A percentile compares a stretch with the other conserved stretches of the same genome.
phyloP scores from a whole-genome alignment of 2,888 invertebrate species.

The Thereva unica region DNA sequence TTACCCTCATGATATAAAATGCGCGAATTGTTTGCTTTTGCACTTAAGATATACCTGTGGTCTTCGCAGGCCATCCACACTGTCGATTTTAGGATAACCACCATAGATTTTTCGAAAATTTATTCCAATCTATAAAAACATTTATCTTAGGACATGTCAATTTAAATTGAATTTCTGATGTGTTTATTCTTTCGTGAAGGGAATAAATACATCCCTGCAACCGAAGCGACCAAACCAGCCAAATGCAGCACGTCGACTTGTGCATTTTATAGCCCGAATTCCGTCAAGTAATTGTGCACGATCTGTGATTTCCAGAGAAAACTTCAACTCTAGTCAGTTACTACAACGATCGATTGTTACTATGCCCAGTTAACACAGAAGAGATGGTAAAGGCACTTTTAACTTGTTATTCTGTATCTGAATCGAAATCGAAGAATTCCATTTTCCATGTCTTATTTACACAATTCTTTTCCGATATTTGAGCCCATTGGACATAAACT shows the following conservation, averaged over 20 bases:
- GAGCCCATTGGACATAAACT: conserved; percentile 6
- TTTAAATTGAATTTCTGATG: conserved; percentile 46
- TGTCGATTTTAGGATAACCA: conserved; percentile 7
- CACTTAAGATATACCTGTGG: not conserved
- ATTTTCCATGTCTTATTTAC: conserved; percentile 37
- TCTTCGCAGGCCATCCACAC: too few species aligned
- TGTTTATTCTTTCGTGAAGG: conserved; percentile 43
- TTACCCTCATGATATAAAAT: too few species aligned
- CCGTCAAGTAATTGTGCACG: conserved; percentile 30
- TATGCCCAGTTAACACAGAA: too few species aligned
- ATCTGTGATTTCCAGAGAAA: conserved; percentile 27
- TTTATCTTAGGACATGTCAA: conserved; percentile 45
- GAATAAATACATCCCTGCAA: conserved; percentile 41
- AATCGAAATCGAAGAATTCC: conserved; percentile 23
- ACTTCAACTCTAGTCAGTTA: conserved; percentile 5
- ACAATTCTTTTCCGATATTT: conserved; percentile 39
- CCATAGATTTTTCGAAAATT: conserved; percentile 32
- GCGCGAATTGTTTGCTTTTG: not conserved
- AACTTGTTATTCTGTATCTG: too few species aligned
- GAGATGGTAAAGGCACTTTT: too few species aligned
- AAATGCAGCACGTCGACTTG: conserved; percentile 22
- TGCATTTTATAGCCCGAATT: conserved; percentile 33
- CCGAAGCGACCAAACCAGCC: not conserved
- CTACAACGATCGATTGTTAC: too few species aligned
- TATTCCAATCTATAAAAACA: conserved; percentile 42